Base-by-base conservation (phyloP, 2,797 vertebrate genomes). In the Rhadinocentrus ornatus region DNA sequence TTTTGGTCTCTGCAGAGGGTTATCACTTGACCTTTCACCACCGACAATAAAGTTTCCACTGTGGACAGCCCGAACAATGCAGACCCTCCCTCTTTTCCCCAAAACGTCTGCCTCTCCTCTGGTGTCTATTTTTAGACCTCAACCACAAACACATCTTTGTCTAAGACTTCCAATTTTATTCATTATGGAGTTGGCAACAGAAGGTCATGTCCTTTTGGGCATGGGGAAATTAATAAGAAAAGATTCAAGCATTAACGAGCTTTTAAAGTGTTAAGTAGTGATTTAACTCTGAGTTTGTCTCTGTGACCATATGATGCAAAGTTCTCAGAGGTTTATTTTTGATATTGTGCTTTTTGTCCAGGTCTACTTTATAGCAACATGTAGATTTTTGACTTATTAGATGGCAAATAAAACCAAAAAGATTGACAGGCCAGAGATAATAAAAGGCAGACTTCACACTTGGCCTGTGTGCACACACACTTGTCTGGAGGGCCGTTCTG, bases 31-130 rank as follows among this genome's bases (percentile, higher is more conserved):
- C 72, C 75, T 75, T 82, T 85, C 82, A 86, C 61, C 48, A 27
- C 31, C 52, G 18, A 82, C 78, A 62, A 72, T 73, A 27, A 85
- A 88, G 78, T 91, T 93, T 93, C 89, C 91, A 90, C 89, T 82
- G 71, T 20, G 53, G 81, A 82, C 80, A 71, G 79, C 78, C 69
- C 1, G 62, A 86, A 87, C 91, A 91, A 91, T 90, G 70, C 67
- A 60, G 82, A 84, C 75, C 81, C 82, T 74, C 65, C 82, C 75
- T 60, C n/a, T 12, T 64, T 61, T 79, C 71, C 65, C 70, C 66
- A 50, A 75, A 52, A 57, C 75, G 62, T 69, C 84, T 78, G 71
- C 57, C 34, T 50, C 60, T 72, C 61, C 55, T 70, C 65, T 26
- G 26, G 31, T 37, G 5, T 62, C 88, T 93, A 91, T 83, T 80